phyloP scores from a whole-genome alignment of 2,888 invertebrate species.

The Caenorhabditis japonica region DNA sequence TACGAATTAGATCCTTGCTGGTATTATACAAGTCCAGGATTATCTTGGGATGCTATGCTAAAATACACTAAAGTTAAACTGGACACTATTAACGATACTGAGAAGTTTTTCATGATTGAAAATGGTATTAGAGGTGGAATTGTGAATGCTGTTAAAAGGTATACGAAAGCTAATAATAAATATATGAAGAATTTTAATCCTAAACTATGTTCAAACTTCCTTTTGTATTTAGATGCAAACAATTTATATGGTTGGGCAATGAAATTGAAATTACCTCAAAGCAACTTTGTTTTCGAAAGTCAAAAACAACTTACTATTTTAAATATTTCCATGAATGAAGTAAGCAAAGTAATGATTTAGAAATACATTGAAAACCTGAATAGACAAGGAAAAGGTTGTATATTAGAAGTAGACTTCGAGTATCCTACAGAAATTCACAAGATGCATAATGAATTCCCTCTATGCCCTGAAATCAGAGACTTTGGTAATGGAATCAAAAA shows the following conservation, averaged over 20 bases:
- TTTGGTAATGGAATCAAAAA: constrained; percentile 54
- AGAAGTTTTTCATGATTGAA: constrained; percentile 69
- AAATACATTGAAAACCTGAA: constrained; percentile 48
- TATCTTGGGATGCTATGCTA: constrained; percentile 74
- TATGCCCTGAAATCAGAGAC: constrained; percentile 63
- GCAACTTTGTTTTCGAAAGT: constrained; percentile 66
- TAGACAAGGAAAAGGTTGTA: constrained; percentile 70
- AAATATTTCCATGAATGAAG: no score
- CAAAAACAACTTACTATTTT: not conserved
- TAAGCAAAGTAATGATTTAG: constrained; percentile 8
- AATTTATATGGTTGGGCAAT: constrained; percentile 74
- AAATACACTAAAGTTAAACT: constrained; percentile 68
- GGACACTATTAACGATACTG: constrained; percentile 69
- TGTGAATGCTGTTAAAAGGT: constrained; percentile 65
- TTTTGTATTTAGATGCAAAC: constrained; percentile 68
- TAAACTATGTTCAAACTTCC: constrained; percentile 22
- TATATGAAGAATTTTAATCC: constrained; percentile 56
- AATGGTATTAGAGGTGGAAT: constrained; percentile 68
- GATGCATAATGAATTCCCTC: constrained; percentile 74
- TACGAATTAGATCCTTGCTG: constrained; percentile 71
- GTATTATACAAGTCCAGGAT: constrained; percentile 72
- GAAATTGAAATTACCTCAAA: constrained; percentile 67
- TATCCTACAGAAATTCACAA: constrained; percentile 78
- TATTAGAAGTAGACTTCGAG: constrained; percentile 78
- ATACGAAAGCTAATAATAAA: constrained; percentile 72